Conservation (phyloP, 2,113 vertebrate species). For the Mystacornis crossleyi region DNA sequence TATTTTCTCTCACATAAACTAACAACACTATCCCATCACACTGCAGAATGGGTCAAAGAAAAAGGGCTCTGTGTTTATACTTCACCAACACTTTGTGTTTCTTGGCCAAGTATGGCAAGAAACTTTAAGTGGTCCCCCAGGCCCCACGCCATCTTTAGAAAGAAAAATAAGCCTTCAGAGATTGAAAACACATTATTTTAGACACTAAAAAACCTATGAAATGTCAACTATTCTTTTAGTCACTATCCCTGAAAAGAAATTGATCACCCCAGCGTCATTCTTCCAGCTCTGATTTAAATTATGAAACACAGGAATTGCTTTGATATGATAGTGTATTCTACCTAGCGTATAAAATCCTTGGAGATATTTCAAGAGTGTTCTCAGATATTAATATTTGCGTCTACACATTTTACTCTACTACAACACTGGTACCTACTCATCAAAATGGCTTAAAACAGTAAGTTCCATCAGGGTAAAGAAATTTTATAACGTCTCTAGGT, state of each 20-base stretch:
- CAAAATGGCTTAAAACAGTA: background rate
- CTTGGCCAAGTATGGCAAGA: slow-evolving; percentile 90
- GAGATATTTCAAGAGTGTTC: background rate
- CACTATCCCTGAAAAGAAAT: slow-evolving; percentile 55
- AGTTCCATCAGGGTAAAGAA: background rate
- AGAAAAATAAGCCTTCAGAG: slow-evolving; percentile 82
- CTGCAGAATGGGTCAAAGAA: slow-evolving; percentile 94
- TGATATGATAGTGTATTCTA: background rate
- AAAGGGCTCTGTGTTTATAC: slow-evolving; percentile 94
- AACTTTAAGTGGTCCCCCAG: slow-evolving; percentile 92
- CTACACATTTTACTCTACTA: background rate
- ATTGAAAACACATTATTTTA: slow-evolving; percentile 73
- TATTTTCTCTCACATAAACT: slow-evolving; percentile 99
- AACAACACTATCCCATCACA: slow-evolving; percentile 98
- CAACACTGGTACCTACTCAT: background rate
- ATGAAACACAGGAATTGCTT: background rate
- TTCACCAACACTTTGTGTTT: slow-evolving; percentile 93
- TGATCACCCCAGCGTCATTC: slow-evolving; percentile 16
- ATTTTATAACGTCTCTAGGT: background rate
- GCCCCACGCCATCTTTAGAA: slow-evolving; percentile 86
- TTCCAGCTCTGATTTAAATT: slow-evolving; percentile 48
- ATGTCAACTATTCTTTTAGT: slow-evolving; percentile 78
- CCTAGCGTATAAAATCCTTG: background rate
- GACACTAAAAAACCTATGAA: slow-evolving; percentile 70
- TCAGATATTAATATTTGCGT: background rate